A percentile compares a stretch with the other conserved stretches of the same genome.
These are phyloP conservation scores for Agelaius tricolor DNA, from an alignment of 2,113 vertebrate genomes.

Conservation along the genomic window DNA sequence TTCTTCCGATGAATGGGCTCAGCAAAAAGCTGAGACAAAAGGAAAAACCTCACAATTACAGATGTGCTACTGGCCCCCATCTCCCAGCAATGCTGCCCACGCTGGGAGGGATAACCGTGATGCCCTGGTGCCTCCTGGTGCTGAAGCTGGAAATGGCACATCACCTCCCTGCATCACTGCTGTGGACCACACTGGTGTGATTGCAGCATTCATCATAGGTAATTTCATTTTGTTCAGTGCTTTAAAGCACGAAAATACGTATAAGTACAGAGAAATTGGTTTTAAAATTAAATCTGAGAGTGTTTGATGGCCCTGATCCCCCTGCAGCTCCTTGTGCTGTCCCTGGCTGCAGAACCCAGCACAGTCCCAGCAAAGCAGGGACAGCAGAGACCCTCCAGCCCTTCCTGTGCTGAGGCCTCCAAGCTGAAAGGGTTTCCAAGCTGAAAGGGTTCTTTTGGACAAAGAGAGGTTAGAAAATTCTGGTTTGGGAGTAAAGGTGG, in stretches of 20 bases:
- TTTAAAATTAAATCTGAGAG: background rate
- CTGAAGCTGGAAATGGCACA: constrained; percentile 81
- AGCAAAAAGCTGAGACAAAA: background rate
- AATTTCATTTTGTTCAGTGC: background rate
- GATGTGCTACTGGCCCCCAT: background rate
- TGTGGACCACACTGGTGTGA: accelerated
- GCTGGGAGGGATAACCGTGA: accelerated
- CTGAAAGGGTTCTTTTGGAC: background rate
- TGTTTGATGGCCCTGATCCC: background rate
- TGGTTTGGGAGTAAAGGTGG: background rate
- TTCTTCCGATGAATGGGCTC: background rate
- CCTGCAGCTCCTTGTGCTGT: accelerated
- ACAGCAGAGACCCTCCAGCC: background rate
- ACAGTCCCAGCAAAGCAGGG: accelerated
- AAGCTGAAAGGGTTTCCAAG: background rate
- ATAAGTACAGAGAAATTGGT: background rate
- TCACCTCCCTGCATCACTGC: constrained; percentile 17
- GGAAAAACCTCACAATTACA: accelerated
- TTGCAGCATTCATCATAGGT: accelerated
- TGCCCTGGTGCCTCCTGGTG: constrained; percentile 88
- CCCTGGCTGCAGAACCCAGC: background rate
- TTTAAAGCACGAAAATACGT: background rate
- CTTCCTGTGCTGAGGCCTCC: background rate
- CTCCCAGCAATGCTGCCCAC: accelerated
- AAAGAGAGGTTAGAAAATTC: background rate